Base-by-base conservation (phyloP, 2,888 invertebrate species). In the Criorhina ranunculi region DNA sequence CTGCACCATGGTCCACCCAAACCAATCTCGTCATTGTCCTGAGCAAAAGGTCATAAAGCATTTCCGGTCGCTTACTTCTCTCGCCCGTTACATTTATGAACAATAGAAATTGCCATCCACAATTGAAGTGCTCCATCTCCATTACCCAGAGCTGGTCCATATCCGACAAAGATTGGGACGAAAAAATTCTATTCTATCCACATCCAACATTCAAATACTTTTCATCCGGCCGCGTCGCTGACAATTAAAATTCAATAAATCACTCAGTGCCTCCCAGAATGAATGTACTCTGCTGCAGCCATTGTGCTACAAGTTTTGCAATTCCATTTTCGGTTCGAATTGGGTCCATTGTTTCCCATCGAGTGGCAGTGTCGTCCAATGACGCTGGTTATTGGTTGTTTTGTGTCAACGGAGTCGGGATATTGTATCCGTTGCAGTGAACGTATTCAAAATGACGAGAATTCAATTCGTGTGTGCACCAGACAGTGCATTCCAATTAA, bases 401-500 rank as follows among this genome's bases (percentile, higher is more conserved):
- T 73, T 80, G 69, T 85, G 15, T 69, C 51, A 44, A 51, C 55
- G 64, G 51, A 59, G 31, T 70, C 72, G 1, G 75, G 80, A 85
- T 75, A 85, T 85, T 85, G 85, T 85, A 85, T 85, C 80, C 85
- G 77, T 66, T 76, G 49, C 46, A 46, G 37, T 19, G n/a, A 3
- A 24, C 9, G 49, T 3, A 11, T 31, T 5, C n/a, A 5, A 35
- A 51, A n/a, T 5, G 37, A 40, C 31, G 44, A 62, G 67, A 66
- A 76, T 85, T 80, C 75, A 70, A 85, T 75, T 80, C 70, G 70
- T 66, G 69, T 85, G 85, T 85, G 85, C 80, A 75, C 64, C 80
- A 80, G 85, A 85, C 85, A 85, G 85, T 80, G 66, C 69, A 85
- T 75, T 85, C 85, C 85, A 85, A 85, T 85, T 80, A 85, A 85